phyloP scores from a whole-genome alignment of 2,888 invertebrate species.

The Napeogenes inachia region DNA sequence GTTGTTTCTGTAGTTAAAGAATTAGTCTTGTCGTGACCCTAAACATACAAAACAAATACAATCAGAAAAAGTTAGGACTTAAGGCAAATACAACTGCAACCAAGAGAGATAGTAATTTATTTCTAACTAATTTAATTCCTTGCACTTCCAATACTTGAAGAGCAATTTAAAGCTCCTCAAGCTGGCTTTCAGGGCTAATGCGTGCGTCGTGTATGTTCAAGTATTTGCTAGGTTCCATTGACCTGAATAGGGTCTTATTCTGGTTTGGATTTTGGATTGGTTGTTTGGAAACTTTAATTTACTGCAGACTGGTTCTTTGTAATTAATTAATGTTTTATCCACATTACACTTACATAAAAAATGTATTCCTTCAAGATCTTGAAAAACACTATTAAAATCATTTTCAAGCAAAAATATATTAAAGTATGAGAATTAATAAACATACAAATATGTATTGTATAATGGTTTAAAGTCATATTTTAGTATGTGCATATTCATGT shows the following conservation, averaged over 20 bases:
- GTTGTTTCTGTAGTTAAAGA: no score
- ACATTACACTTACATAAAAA: no score
- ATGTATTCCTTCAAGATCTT: no score
- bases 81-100: neutral
- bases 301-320: no score
- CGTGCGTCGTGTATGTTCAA: slow-evolving; percentile 40
- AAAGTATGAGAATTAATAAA: no score
- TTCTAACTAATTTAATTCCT: slow-evolving; percentile 1
- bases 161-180: slow-evolving; percentile 8
- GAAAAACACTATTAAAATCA: no score
- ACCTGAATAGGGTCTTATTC: slow-evolving; percentile 10
- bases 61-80: neutral
- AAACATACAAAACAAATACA: neutral
- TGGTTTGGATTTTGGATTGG: slow-evolving; percentile 11
- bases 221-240: slow-evolving; percentile 16
- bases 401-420: no score
- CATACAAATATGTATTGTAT: no score
- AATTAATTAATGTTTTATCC: no score
- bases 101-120: neutral
- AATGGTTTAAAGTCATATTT: no score
- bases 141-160: slow-evolving; percentile 7
- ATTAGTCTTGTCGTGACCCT: no score
- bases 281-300: neutral
- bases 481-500: no score
- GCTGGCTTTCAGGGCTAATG: slow-evolving; percentile 37